phyloP scores from a whole-genome alignment of 2,113 vertebrate genomes.

The Laticauda laticaudata region DNA sequence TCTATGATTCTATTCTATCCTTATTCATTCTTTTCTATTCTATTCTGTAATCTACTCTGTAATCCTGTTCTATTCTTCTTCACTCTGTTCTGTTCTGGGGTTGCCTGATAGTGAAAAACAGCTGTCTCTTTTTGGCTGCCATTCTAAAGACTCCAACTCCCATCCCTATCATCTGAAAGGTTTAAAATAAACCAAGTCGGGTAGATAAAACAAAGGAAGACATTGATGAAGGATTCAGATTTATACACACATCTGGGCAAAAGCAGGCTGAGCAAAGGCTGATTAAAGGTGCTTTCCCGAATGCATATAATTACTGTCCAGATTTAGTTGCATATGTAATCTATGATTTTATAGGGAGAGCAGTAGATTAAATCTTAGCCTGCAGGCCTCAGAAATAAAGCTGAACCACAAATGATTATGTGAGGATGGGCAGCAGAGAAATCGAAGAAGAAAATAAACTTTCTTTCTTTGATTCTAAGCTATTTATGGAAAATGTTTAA shows the following conservation, averaged over 20 bases:
- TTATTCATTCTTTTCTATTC: no score
- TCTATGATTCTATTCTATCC: no score
- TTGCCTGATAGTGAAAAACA: not conserved
- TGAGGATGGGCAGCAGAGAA: not conserved
- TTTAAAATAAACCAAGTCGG: not conserved
- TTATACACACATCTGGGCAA: not conserved
- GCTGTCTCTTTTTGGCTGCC: not conserved
- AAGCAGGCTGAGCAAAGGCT: not conserved
- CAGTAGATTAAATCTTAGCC: not conserved
- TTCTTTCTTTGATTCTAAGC: not conserved
- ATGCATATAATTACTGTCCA: not conserved
- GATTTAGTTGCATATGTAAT: not conserved
- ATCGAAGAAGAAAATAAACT: not conserved
- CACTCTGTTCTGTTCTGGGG: not conserved
- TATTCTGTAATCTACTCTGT: no score
- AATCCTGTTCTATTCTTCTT: no score
- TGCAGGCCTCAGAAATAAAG: not conserved
- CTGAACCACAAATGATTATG: not conserved
- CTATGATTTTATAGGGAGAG: not conserved
- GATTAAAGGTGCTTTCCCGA: not conserved
- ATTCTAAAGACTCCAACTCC: not conserved
- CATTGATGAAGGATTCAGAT: not conserved
- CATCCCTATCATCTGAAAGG: not conserved
- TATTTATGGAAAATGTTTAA: not conserved
- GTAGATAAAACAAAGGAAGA: not conserved